These are phyloP conservation scores for Hycleus phaleratus DNA, from an alignment of 1,140 invertebrate genomes.

Conservation along the genomic window DNA sequence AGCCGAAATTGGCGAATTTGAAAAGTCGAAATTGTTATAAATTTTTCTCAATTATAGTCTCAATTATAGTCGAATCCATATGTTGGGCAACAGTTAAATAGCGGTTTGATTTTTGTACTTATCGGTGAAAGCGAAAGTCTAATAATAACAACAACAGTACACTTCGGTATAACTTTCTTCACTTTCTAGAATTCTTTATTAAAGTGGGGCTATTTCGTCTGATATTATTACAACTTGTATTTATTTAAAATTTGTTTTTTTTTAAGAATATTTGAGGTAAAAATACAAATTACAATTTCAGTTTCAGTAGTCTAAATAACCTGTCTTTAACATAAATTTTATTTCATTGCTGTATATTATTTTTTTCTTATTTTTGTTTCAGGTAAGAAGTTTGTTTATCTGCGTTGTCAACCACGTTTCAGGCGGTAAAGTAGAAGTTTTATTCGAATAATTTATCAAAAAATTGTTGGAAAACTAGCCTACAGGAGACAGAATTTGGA, in stretches of 20 bases:
- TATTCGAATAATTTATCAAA: too few species aligned
- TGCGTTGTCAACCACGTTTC: too few species aligned
- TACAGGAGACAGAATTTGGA: too few species aligned
- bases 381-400: too few species aligned
- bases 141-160: slow-evolving; percentile 1
- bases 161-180: slow-evolving; percentile 12
- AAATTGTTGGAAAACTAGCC: too few species aligned
- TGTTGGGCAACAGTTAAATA: slow-evolving; percentile 7
- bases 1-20: too few species aligned
- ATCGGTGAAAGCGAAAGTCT: slow-evolving; percentile 14
- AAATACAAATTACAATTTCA: slow-evolving; percentile 5
- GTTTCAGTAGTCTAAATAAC: not conserved
- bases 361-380: too few species aligned
- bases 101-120: slow-evolving; percentile 6
- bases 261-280: too few species aligned
- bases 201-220: too few species aligned
- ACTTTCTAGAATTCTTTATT: slow-evolving; percentile 2
- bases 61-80: not conserved
- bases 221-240: too few species aligned
- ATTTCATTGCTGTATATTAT: not conserved
- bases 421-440: too few species aligned
- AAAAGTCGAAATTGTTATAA: not conserved
- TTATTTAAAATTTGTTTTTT: too few species aligned
- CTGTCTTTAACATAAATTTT: not conserved
- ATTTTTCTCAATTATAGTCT: slow-evolving; percentile 3